These are phyloP conservation scores for Amblyopsis hoosieri DNA, from an alignment of 2,797 vertebrate species.

Conservation along the genomic window DNA sequence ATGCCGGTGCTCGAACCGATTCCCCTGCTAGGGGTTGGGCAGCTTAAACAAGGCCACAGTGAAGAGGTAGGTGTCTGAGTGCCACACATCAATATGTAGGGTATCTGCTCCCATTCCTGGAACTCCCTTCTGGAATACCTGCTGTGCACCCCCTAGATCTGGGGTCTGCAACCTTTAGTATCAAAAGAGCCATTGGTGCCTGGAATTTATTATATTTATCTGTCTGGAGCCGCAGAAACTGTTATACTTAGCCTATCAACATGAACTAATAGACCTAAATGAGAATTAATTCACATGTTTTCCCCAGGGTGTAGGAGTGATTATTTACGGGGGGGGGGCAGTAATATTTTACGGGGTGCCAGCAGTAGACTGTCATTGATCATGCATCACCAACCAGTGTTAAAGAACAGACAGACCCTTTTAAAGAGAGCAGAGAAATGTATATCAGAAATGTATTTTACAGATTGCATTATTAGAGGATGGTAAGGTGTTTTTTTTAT, in stretches of 20 bases:
- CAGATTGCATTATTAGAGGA: conserved; percentile 92
- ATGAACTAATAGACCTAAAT: too few species aligned
- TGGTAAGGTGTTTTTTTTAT: conserved; percentile 70
- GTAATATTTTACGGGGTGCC: too few species aligned
- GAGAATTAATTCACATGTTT: too few species aligned
- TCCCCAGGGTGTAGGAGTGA: too few species aligned
- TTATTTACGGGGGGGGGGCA: too few species aligned
- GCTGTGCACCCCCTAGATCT: background rate
- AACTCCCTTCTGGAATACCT: background rate
- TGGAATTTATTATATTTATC: too few species aligned
- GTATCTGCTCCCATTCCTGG: background rate
- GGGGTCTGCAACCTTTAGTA: too few species aligned
- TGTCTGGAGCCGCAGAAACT: too few species aligned
- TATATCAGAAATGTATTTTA: conserved; percentile 86
- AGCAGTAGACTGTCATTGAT: too few species aligned
- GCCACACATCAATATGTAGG: conserved; percentile 5
- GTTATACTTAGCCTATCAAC: too few species aligned
- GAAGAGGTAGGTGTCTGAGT: conserved; percentile 38
- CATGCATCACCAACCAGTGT: conserved; percentile 75
- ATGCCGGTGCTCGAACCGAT: conserved; percentile 33
- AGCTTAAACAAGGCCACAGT: conserved; percentile 35
- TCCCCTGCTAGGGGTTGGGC: conserved; percentile 26
- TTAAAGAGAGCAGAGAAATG: conserved; percentile 91
- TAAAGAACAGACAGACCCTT: conserved; percentile 83
- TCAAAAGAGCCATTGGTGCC: too few species aligned